Percentiles rank a stretch among this genome's conserved stretches.
phyloP scores from a whole-genome alignment of 1,140 invertebrate species.

The Nixonia krombeini region DNA sequence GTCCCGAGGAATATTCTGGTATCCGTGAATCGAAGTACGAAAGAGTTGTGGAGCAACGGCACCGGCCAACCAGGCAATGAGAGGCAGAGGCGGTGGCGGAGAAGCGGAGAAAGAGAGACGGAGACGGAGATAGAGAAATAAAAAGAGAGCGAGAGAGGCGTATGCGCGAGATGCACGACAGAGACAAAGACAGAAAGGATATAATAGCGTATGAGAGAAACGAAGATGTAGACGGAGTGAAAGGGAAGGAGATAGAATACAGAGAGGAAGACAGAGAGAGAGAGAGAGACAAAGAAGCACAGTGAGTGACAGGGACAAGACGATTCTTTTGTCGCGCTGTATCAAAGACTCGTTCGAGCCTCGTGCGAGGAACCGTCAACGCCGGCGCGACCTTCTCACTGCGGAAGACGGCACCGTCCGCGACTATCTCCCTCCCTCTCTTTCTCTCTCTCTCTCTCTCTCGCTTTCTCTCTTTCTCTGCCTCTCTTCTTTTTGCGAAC shows the following conservation, averaged over 20 bases:
- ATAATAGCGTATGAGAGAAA: no score
- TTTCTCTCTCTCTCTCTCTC: no score
- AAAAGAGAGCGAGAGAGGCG: no score
- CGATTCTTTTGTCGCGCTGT: slow-evolving; percentile 12
- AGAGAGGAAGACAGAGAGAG: background rate
- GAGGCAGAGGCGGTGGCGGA: background rate
- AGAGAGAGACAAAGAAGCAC: background rate
- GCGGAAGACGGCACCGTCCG: background rate
- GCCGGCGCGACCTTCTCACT: background rate
- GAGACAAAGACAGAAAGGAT: no score
- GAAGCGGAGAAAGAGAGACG: background rate
- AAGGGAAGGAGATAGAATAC: no score
- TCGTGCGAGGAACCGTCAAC: no score
- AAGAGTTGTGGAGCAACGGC: background rate
- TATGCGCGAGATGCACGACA: no score
- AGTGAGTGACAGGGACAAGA: slow-evolving; percentile 1
- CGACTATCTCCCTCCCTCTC: no score
- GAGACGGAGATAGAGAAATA: background rate
- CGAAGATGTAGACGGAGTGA: no score
- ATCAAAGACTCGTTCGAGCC: slow-evolving; percentile 2
- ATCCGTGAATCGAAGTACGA: background rate
- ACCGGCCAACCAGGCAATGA: background rate
- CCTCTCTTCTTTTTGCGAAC: no score
- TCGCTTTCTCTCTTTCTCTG: no score
- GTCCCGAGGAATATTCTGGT: background rate